Evolutionary conservation across 2,113 vertebrate species (phyloP), one percentile per base, ranked within the genome.

Genomic region (Ardeotis arabs): DNA sequence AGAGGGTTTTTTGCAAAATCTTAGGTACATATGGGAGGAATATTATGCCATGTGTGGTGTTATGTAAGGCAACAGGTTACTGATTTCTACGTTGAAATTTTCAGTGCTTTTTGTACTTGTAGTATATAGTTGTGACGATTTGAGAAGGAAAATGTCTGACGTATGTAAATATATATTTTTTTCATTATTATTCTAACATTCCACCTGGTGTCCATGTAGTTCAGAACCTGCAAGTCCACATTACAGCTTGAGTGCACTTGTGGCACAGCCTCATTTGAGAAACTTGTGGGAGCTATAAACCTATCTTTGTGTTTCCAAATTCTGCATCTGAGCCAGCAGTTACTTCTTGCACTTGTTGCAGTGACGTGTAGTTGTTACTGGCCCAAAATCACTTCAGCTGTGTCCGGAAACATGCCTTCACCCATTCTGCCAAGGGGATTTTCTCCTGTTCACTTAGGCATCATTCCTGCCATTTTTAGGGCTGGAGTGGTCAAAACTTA

Each of bases 181-280:
- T 27, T 35, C n/a, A 3, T 39, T 33, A 17, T 64, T 23, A 52
- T 69, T 50, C 60, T n/a, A 74, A 2, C 33, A 31, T 90, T 53
- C 12, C 7, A 73, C 10, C 4, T 3, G 4, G 4, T 39, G 25
- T 77, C 86, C 11, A 1, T 25, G 31, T 70, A 66, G 35, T 29
- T 79, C 53, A 31, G 45, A 60, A 60, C 39, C 72, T 72, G 47
- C 45, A 62, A 33, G 64, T 62, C 45, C 29, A 0, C 2, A 2
- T 7, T 10, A 10, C 33, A 31, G 11, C 45, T 73, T 27, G 53
- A 66, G 68, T 1, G 1, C 4, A 0, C 33, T 58, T 4, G 1
- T 70, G 70, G 44, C 39, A 44, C 59, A 58, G 55, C 28, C 27
- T 66, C 2, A 0, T 60, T 28, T 16, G 72, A 58, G 72, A 44